phyloP scores from a whole-genome alignment of 2,888 invertebrate species.

The Amphimallon solstitiale region DNA sequence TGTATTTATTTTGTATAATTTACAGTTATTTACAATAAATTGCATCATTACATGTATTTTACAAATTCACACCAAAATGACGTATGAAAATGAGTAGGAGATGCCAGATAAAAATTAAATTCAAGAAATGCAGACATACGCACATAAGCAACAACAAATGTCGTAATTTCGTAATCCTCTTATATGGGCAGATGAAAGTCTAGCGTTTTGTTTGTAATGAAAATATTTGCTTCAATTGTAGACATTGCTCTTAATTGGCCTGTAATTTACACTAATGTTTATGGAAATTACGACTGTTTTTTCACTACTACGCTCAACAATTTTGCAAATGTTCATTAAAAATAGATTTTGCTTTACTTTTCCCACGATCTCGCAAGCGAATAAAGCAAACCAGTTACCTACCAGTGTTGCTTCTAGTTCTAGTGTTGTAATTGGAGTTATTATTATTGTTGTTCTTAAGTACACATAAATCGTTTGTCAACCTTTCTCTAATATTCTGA shows the following conservation, averaged over 20 bases:
- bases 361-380: conserved; percentile 43
- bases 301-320: conserved; percentile 30
- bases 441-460: no score
- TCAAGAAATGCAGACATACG: no score
- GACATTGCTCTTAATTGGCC: conserved; percentile 31
- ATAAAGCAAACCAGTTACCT: conserved; percentile 38
- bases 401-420: neutral
- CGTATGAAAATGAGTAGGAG: no score
- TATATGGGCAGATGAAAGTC: neutral
- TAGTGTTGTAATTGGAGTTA: neutral
- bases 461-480: no score
- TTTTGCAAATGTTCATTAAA: conserved; percentile 46
- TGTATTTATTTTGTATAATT: no score
- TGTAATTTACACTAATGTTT: conserved; percentile 37
- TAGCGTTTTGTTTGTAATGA: neutral
- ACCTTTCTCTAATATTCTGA: no score
- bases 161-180: no score
- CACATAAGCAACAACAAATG: no score
- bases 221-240: conserved; percentile 34
- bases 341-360: conserved; percentile 44
- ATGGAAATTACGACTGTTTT: conserved; percentile 42
- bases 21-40: no score
- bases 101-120: no score
- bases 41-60: no score
- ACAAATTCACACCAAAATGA: no score